Evolutionary conservation across 2,113 vertebrate genomes (phyloP), one percentile per base, ranked within the genome.

Genomic region (Heterotis niloticus): DNA sequence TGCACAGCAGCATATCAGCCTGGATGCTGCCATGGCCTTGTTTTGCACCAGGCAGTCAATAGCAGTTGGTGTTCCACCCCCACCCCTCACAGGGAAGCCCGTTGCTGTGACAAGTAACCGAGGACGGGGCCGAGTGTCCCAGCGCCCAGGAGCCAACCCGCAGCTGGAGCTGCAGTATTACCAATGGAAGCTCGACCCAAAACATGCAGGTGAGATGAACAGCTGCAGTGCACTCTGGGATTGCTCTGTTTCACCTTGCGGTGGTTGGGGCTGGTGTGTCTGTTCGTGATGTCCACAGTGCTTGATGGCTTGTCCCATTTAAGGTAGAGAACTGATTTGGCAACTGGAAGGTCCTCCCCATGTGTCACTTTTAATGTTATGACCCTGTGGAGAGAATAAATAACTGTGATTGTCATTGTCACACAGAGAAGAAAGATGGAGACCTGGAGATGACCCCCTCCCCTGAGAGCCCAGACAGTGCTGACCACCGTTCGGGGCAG

Each of bases 61-160:
- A 23, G 57, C 57, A 28, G n/a, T 0, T 18, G 54, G 20, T 52
- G n/a, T 12, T 14, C 54, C 23, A 44, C 34, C 7, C 78, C 56
- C 66, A 67, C 52, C 5, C 85, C 79, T 82, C 81, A 20, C 84
- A 99, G 97, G 96, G 81, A 98, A 95, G 84, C 95, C 97, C 29
- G 95, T 99, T 56, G 97, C 97, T 82, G 98, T 99, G 78, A 99
- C 97, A 77, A 99, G 97, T 90, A 97, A 96, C 89, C 95, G 94
- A 84, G 98, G 98, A 78, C 91, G 89, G 34, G 95, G 93, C 81
- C 89, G 85, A 77, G 92, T 93, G 62, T 86, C 90, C 0, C 83
- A 92, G 51, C 95, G 95, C 73, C 91, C 95, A 16, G 97, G 95
- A 54, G 88, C 94, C 78, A 93, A 98, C 87, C 94, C 93, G 23